Evolutionary conservation across 2,888 invertebrate genomes (phyloP).

Genomic region (Lochmaea capreae): DNA sequence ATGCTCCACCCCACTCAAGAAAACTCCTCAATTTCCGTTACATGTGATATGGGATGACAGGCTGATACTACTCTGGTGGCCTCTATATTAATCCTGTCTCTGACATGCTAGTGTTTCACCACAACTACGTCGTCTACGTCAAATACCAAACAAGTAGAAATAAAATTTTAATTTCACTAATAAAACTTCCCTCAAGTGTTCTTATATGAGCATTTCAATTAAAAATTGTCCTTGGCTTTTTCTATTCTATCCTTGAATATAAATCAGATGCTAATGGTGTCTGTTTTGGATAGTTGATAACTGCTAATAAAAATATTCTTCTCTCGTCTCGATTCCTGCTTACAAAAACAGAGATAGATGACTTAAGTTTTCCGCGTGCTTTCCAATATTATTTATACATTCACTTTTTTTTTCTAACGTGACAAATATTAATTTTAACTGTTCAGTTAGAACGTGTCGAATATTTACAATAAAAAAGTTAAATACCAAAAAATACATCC

Average conservation of each 20-base stretch:
- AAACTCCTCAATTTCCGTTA: too few relatives aligned
- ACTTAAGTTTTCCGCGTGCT: constrained; percentile 20
- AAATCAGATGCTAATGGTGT: constrained; percentile 47
- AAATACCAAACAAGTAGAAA: too few relatives aligned
- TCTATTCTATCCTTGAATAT: constrained; percentile 35
- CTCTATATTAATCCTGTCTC: too few relatives aligned
- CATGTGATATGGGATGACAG: too few relatives aligned
- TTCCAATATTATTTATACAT: constrained; percentile 34
- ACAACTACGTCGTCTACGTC: too few relatives aligned
- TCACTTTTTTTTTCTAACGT: constrained; percentile 20
- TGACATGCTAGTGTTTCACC: too few relatives aligned
- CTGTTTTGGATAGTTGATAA: constrained; percentile 43
- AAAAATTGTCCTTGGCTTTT: constrained; percentile 33
- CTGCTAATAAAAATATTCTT: constrained; percentile 41
- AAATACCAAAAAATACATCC: too few relatives aligned
- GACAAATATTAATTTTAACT: too few relatives aligned
- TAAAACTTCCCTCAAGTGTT: constrained; percentile 7
- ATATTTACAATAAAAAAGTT: too few relatives aligned
- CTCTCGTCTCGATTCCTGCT: constrained; percentile 18
- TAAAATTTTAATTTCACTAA: background rate
- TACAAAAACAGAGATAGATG: constrained; percentile 40
- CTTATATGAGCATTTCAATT: constrained; percentile 29
- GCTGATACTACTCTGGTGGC: too few relatives aligned
- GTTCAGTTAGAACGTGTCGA: too few relatives aligned
- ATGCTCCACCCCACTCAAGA: too few relatives aligned